Evolutionary conservation across 2,113 vertebrate species (phyloP).

Genomic region (Orientallactaga bullata): DNA sequence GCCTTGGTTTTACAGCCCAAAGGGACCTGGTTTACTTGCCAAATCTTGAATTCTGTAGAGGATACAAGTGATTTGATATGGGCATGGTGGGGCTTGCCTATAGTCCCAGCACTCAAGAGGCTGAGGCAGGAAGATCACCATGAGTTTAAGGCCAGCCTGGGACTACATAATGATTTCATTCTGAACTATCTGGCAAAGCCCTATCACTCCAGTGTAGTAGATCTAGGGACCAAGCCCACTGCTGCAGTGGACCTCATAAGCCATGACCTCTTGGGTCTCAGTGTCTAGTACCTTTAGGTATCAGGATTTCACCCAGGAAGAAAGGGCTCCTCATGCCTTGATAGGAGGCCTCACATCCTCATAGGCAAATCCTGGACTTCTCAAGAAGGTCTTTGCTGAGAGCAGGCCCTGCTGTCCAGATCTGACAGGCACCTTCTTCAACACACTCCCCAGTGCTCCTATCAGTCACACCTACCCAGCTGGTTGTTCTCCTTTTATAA

Average conservation of each 20-base stretch:
- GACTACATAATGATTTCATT: not conserved
- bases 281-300: not conserved
- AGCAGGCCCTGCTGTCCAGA: not conserved
- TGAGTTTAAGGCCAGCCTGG: not conserved
- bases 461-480: not conserved
- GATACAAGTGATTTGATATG: not conserved
- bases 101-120: not conserved
- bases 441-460: not conserved
- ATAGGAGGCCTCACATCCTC: not conserved
- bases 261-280: not conserved
- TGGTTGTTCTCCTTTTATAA: not conserved
- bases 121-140: not conserved
- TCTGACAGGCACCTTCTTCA: not conserved
- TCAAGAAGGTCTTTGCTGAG: not conserved
- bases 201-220: not conserved
- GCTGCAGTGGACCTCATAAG: not conserved
- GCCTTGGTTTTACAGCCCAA: slow-evolving; percentile 5
- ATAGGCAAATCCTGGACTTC: not conserved
- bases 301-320: not conserved
- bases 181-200: not conserved
- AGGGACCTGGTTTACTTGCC: not conserved
- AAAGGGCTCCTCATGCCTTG: not conserved
- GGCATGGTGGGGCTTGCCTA: not conserved
- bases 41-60: not conserved
- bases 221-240: not conserved